phyloP scores from a whole-genome alignment of 2,797 vertebrate species.

The Varecia variegata region DNA sequence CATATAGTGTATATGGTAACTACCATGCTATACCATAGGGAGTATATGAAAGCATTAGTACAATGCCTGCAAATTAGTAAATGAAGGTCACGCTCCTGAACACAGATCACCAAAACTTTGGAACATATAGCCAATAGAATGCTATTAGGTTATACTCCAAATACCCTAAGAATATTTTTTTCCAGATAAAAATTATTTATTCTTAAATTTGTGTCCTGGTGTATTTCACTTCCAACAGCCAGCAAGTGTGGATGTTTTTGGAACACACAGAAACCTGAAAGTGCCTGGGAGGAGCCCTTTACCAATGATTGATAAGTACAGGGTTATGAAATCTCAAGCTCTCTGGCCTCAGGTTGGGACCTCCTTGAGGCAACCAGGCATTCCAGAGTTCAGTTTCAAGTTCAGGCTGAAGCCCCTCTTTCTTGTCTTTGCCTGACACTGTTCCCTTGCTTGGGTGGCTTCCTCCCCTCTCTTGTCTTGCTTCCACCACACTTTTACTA shows the following conservation, averaged over 20 bases:
- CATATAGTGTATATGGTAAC: too few relatives aligned
- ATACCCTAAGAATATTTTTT: neutral
- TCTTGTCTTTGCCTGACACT: neutral
- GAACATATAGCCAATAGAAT: neutral
- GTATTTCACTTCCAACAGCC: neutral
- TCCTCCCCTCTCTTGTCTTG: neutral
- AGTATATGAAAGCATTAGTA: neutral
- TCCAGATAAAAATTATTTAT: neutral
- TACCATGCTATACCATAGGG: fast-evolving
- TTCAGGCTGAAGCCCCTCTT: neutral
- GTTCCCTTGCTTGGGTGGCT: neutral
- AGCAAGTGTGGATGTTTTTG: neutral
- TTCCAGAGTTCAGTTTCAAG: neutral
- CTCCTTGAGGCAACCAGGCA: neutral
- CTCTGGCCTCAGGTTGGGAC: neutral
- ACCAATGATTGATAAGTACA: neutral
- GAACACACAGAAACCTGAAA: neutral
- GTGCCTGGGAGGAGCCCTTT: neutral
- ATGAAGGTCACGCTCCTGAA: neutral
- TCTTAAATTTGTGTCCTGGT: neutral
- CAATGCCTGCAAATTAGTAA: neutral
- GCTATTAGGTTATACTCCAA: neutral
- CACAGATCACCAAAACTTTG: neutral
- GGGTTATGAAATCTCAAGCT: neutral
- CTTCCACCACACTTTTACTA: neutral